These are phyloP conservation scores for Pelagia noctiluca DNA, from an alignment of 30 jellyfish, hydroid and myxozoan genomes.

Conservation along the genomic window DNA sequence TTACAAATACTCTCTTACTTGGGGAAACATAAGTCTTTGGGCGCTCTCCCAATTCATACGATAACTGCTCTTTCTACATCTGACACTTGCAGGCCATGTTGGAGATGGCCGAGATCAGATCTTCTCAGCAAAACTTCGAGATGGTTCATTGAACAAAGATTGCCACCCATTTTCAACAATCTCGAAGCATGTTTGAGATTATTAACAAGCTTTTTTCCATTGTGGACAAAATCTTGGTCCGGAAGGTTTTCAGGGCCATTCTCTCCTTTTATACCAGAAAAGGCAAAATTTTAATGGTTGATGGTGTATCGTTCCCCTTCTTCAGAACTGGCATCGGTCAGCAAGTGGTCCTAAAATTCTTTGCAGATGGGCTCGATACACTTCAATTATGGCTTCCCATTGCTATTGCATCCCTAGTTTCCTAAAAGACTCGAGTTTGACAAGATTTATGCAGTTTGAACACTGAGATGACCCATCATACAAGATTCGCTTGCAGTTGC, in stretches of 20 bases:
- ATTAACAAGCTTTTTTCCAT: constrained; percentile 25
- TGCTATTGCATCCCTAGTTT: too few relatives aligned
- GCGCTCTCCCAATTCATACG: background rate
- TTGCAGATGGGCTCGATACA: constrained; percentile 7
- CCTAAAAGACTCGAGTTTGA: constrained; percentile 2
- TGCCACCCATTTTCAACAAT: constrained; percentile 30
- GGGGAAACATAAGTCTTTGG: background rate
- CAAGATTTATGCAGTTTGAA: background rate
- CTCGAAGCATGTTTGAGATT: constrained; percentile 25
- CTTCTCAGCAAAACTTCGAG: constrained; percentile 8
- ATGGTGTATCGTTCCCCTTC: constrained; percentile 42
- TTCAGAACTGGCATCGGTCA: constrained; percentile 19
- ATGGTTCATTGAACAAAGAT: constrained; percentile 28
- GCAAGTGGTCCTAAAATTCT: constrained; percentile 35
- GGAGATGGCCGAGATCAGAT: background rate
- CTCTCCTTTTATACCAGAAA: constrained; percentile 34
- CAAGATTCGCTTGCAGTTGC: background rate
- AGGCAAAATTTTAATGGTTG: constrained; percentile 26
- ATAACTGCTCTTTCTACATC: constrained; percentile 1
- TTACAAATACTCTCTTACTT: background rate
- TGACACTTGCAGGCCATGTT: constrained; percentile 5
- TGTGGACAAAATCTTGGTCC: constrained; percentile 36
- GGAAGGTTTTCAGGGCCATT: constrained; percentile 24
- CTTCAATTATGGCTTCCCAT: constrained; percentile 23
- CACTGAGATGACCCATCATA: constrained; percentile 6